A percentile compares a stretch with the other conserved stretches of the same genome.
phyloP scores from a whole-genome alignment of 2,888 invertebrate genomes.

The Sepioteuthis lessoniana region DNA sequence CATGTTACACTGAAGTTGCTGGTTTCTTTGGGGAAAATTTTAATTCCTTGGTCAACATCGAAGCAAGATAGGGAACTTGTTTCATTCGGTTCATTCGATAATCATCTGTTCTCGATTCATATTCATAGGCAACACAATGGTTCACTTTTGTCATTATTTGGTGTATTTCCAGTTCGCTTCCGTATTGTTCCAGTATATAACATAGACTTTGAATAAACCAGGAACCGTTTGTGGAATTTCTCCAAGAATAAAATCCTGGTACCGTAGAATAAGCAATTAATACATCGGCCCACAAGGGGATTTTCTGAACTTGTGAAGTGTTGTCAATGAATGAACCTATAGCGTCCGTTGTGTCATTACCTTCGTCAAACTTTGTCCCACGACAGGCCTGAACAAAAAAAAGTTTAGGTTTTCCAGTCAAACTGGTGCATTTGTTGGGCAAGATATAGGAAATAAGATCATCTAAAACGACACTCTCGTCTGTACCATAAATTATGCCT shows the following conservation, averaged over 20 bases:
- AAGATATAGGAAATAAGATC: neutral
- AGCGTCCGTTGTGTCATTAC: constrained; percentile 60
- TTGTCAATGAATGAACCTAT: constrained; percentile 56
- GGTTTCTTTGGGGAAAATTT: too few relatives aligned
- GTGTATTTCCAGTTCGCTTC: too few relatives aligned
- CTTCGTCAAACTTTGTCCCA: constrained; percentile 67
- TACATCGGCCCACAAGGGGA: constrained; percentile 73
- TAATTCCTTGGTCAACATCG: too few relatives aligned
- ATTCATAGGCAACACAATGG: too few relatives aligned
- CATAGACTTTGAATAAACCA: too few relatives aligned
- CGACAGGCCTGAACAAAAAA: constrained; percentile 68
- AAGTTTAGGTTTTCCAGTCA: constrained; percentile 70
- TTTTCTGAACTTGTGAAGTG: constrained; percentile 78
- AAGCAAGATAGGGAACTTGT: too few relatives aligned
- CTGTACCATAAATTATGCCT: constrained; percentile 89
- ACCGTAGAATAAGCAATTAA: constrained; percentile 60
- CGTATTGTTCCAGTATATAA: too few relatives aligned
- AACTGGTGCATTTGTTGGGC: neutral
- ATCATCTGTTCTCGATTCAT: too few relatives aligned
- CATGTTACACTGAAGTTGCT: too few relatives aligned
- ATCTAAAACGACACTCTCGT: constrained; percentile 74
- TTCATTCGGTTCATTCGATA: too few relatives aligned
- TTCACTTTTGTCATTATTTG: too few relatives aligned
- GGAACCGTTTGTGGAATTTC: constrained; percentile 63
- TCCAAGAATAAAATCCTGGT: constrained; percentile 73